A percentile compares a stretch with the other conserved stretches of the same genome.
These are phyloP conservation scores for Siphlonurus alternatus DNA, from an alignment of 2,888 invertebrate genomes.

Conservation along the genomic window DNA sequence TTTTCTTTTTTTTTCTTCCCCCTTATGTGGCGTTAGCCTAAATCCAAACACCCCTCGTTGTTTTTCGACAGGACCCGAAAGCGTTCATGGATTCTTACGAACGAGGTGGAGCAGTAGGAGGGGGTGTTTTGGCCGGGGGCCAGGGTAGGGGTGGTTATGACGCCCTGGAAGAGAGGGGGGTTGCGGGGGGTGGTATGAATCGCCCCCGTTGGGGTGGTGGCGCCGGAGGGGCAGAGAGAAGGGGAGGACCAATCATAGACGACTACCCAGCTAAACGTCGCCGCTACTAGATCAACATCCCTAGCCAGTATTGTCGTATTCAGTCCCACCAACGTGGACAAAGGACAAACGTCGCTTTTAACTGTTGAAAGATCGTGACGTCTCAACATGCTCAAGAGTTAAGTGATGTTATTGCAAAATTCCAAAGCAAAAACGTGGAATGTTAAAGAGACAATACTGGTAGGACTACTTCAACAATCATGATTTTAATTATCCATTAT, in stretches of 20 bases:
- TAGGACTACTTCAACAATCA: no score
- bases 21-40: not conserved
- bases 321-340: no score
- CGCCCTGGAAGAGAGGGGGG: slow-evolving; percentile 6
- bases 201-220: slow-evolving; percentile 11
- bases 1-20: not conserved
- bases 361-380: no score
- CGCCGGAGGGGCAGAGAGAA: slow-evolving; percentile 10
- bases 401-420: no score
- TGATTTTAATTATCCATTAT: no score
- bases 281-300: slow-evolving; percentile 35
- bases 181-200: slow-evolving; percentile 1
- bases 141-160: slow-evolving; percentile 8
- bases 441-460: no score
- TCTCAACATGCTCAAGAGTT: no score
- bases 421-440: no score
- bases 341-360: no score
- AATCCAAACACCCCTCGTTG: slow-evolving; percentile 6
- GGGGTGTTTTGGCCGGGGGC: slow-evolving; percentile 7
- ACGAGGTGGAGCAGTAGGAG: slow-evolving; percentile 9
- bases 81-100: slow-evolving; percentile 10
- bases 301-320: no score
- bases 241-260: slow-evolving; percentile 26
- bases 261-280: slow-evolving; percentile 49
- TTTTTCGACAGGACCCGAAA: slow-evolving; percentile 10